A percentile compares a stretch with the other conserved stretches of the same genome.
Conservation (phyloP, 2,797 vertebrate species). For the Lophura swinhoii region DNA sequence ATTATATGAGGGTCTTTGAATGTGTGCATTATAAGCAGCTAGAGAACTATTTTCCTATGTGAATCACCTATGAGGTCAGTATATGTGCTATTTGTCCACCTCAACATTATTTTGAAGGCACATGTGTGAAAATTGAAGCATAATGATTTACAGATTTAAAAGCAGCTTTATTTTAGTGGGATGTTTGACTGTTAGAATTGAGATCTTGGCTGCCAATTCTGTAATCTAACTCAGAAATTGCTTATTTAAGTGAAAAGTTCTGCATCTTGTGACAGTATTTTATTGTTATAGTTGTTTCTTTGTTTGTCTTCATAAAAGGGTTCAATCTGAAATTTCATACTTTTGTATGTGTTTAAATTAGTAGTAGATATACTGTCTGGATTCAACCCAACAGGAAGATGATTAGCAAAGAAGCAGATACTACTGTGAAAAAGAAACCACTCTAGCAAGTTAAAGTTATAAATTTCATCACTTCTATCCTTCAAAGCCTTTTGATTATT, state of each 20-base stretch:
- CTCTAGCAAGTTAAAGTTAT: not conserved
- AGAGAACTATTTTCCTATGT: not conserved
- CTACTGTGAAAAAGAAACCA: not conserved
- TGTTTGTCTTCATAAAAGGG: not conserved
- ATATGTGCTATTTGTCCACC: not conserved
- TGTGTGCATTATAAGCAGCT: not conserved
- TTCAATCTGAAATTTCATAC: not conserved
- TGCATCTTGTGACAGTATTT: fast-evolving
- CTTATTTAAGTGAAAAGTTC: not conserved
- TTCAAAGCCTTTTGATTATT: not conserved
- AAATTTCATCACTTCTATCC: constrained; percentile 4
- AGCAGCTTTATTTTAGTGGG: not conserved
- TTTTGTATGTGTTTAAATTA: not conserved
- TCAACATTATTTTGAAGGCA: not conserved
- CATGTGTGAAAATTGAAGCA: not conserved
- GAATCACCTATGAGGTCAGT: not conserved
- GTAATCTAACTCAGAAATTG: not conserved
- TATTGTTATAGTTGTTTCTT: not conserved
- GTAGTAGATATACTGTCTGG: not conserved
- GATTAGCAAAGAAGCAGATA: constrained; percentile 10
- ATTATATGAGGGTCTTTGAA: not conserved
- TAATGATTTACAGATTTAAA: not conserved
- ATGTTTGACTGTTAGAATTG: not conserved
- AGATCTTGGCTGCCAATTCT: not conserved
- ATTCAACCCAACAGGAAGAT: not conserved